Evolutionary conservation across 2,888 invertebrate genomes (phyloP).

Genomic region (Tholera decimalis): DNA sequence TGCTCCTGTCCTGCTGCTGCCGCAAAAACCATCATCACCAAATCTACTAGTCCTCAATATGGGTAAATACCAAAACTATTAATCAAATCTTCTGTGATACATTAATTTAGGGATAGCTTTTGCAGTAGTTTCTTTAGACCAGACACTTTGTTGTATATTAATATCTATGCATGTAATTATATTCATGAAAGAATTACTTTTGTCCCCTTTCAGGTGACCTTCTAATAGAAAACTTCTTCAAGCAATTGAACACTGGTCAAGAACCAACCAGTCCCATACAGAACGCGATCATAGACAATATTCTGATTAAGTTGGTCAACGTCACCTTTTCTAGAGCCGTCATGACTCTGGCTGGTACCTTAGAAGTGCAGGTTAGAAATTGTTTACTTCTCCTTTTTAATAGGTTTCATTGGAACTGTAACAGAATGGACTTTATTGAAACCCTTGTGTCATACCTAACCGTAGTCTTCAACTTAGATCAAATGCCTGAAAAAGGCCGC

Average conservation of each 20-base stretch:
- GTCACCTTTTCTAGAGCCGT: conserved; percentile 93
- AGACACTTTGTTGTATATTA: neutral
- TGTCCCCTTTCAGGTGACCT: conserved; percentile 91
- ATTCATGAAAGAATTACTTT: neutral
- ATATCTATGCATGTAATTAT: neutral
- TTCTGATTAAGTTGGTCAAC: conserved; percentile 93
- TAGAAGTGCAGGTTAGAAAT: conserved; percentile 93
- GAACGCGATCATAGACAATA: conserved; percentile 93
- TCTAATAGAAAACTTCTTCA: conserved; percentile 95
- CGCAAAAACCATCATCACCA: conserved; percentile 95
- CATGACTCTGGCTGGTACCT: conserved; percentile 93
- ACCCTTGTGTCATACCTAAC: neutral
- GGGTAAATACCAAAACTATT: conserved; percentile 82
- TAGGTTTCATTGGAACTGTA: neutral
- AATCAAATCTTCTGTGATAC: too few relatives aligned
- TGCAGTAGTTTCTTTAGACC: neutral
- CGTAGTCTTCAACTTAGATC: too few relatives aligned
- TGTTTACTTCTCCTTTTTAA: neutral
- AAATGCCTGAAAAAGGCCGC: too few relatives aligned
- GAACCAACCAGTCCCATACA: conserved; percentile 82
- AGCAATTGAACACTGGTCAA: conserved; percentile 84
- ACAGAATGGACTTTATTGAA: neutral
- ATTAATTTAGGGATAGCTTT: too few relatives aligned
- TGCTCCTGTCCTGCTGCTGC: conserved; percentile 94
- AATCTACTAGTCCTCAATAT: conserved; percentile 95